A percentile compares a stretch with the other conserved stretches of the same genome.
phyloP scores from a whole-genome alignment of 1,140 invertebrate genomes.

The Parasteatoda tepidariorum region DNA sequence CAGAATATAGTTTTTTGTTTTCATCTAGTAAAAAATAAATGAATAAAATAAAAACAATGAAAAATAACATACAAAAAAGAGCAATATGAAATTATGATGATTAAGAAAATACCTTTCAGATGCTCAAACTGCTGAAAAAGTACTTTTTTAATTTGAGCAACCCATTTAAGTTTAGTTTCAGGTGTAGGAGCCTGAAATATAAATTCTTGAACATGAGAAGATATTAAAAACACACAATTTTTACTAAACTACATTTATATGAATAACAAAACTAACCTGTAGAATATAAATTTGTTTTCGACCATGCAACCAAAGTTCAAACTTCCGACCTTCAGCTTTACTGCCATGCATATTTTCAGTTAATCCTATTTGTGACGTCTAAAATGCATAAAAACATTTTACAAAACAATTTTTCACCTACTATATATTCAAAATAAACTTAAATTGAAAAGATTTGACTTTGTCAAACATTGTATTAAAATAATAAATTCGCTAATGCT shows the following conservation, averaged over 20 bases:
- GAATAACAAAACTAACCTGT: slow-evolving; percentile 71
- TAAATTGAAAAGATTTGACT: not conserved
- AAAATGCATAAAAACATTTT: slow-evolving; percentile 56
- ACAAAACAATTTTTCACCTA: not conserved
- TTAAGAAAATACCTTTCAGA: slow-evolving; percentile 75
- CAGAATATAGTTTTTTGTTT: slow-evolving; percentile 77
- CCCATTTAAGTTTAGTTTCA: slow-evolving; percentile 89
- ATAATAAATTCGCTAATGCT: not conserved
- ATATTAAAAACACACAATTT: too few relatives aligned
- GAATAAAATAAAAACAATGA: not conserved
- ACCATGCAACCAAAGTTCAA: slow-evolving; percentile 94
- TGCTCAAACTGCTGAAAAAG: slow-evolving; percentile 90
- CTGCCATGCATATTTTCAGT: slow-evolving; percentile 86
- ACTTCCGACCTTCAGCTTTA: slow-evolving; percentile 81
- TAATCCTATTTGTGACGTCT: slow-evolving; percentile 93
- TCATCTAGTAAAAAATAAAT: slow-evolving; percentile 45
- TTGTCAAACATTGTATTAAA: not conserved
- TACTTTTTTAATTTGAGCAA: slow-evolving; percentile 91
- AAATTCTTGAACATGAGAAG: not conserved
- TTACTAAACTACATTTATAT: too few relatives aligned
- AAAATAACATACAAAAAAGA: not conserved
- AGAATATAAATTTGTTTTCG: slow-evolving; percentile 91
- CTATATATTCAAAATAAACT: not conserved
- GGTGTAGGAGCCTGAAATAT: slow-evolving; percentile 71
- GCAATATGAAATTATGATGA: too few relatives aligned